phyloP scores from a whole-genome alignment of 2,113 vertebrate species.

The Catharus bicknelli region DNA sequence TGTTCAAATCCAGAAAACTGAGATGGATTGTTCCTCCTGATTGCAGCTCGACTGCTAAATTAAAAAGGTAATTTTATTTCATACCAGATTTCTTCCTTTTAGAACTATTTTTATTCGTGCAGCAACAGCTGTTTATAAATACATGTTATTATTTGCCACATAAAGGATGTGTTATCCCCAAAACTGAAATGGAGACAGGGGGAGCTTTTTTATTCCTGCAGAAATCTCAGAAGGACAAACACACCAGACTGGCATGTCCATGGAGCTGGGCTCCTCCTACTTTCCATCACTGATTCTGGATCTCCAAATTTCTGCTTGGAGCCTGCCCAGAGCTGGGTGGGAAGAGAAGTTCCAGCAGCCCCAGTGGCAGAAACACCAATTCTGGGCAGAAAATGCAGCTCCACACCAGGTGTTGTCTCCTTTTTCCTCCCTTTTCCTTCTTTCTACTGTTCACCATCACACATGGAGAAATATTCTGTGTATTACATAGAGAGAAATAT shows the following conservation, averaged over 20 bases:
- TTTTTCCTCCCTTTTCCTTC: rapidly evolving
- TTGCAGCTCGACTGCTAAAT: neutral
- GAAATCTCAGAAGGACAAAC: neutral
- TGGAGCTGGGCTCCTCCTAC: neutral
- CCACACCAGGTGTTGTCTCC: rapidly evolving
- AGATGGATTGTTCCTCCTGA: neutral
- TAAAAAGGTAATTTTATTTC: neutral
- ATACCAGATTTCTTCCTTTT: neutral
- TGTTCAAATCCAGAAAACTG: neutral
- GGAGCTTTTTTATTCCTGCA: neutral
- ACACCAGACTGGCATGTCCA: rapidly evolving
- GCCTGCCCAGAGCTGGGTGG: neutral
- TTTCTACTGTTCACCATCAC: neutral
- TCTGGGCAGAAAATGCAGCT: neutral
- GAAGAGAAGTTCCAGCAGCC: neutral
- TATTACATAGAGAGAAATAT: neutral
- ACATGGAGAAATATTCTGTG: neutral
- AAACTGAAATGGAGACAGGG: neutral
- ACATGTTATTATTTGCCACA: neutral
- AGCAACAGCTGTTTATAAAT: neutral
- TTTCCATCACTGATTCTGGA: rapidly evolving
- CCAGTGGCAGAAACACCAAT: neutral
- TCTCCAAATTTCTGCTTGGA: rapidly evolving
- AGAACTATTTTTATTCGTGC: neutral
- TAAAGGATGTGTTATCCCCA: neutral